phyloP scores from a whole-genome alignment of 92 coral and sea anemone species.

The Bergia sp. region DNA sequence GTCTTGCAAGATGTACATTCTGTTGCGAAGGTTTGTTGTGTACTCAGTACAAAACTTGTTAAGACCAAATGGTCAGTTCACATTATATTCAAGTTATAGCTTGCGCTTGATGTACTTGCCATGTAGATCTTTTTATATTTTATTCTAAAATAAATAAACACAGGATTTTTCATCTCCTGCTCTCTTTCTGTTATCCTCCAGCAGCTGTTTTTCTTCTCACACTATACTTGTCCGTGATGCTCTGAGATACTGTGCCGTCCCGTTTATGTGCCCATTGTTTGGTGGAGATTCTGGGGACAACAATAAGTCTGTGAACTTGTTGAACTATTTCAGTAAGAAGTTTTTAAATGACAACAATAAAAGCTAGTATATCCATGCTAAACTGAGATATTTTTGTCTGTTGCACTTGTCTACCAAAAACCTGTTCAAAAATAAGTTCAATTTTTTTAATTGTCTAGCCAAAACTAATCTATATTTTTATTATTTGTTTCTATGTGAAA shows the following conservation, averaged over 20 bases:
- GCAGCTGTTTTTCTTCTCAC: not conserved
- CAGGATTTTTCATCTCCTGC: not conserved
- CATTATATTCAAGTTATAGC: conserved; percentile 11
- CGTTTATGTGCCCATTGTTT: conserved; percentile 18
- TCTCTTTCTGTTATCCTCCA: not conserved
- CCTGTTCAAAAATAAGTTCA: too few species aligned
- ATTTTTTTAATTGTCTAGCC: too few species aligned
- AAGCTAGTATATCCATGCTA: too few species aligned
- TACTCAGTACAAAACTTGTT: conserved; percentile 41
- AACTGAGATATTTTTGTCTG: too few species aligned
- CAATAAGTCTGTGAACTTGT: not conserved
- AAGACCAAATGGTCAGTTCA: conserved; percentile 32
- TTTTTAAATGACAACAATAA: too few species aligned
- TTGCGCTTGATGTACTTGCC: not conserved
- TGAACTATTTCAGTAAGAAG: not conserved
- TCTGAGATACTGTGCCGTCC: conserved; percentile 19
- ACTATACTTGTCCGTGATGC: conserved; percentile 45
- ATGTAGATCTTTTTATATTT: not conserved
- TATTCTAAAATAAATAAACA: conserved; percentile 12
- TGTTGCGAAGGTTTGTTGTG: not conserved
- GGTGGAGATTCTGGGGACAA: conserved; percentile 10
- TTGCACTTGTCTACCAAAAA: too few species aligned
- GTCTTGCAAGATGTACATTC: not conserved
- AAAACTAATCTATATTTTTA: too few species aligned
- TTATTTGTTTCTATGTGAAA: too few species aligned